Evolutionary conservation across 2,888 invertebrate genomes (phyloP).

Genomic region (Leptarthrus brevirostris): DNA sequence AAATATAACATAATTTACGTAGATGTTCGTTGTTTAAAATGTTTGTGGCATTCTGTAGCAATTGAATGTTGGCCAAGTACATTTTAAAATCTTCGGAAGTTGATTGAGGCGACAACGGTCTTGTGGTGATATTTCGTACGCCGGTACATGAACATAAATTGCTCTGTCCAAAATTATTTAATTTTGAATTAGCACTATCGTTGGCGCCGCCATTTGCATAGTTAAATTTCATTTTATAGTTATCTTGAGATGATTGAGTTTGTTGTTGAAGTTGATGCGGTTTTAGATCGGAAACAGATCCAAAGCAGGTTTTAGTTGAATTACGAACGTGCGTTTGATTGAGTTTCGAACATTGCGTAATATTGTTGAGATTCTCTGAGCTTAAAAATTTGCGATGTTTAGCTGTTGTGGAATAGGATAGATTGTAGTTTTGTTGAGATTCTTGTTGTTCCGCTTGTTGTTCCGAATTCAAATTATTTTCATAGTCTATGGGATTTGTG

Average conservation of each 20-base stretch:
- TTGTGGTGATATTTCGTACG: constrained; percentile 72
- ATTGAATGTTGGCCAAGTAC: constrained; percentile 79
- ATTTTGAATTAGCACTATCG: constrained; percentile 63
- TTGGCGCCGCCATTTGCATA: constrained; percentile 58
- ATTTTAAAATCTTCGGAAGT: constrained; percentile 78
- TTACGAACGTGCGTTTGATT: constrained; percentile 59
- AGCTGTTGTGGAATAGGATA: constrained; percentile 30
- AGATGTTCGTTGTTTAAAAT: constrained; percentile 73
- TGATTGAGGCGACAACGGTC: constrained; percentile 74
- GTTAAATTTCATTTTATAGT: neutral
- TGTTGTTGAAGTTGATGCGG: constrained; percentile 56
- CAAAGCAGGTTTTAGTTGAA: constrained; percentile 63
- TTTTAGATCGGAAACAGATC: constrained; percentile 67
- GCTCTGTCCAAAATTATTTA: constrained; percentile 60
- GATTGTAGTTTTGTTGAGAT: constrained; percentile 49
- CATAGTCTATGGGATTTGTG: constrained; percentile 54
- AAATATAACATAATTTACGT: constrained; percentile 71
- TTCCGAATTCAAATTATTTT: constrained; percentile 35
- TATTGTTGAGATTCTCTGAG: constrained; percentile 63
- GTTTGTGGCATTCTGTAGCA: constrained; percentile 77
- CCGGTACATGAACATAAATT: constrained; percentile 65
- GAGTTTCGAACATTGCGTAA: constrained; percentile 61
- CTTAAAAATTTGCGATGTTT: constrained; percentile 65
- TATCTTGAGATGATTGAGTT: neutral
- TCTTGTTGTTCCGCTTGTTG: constrained; percentile 33